phyloP scores from a whole-genome alignment of 2,113 vertebrate species.

The Phoxinus phoxinus region DNA sequence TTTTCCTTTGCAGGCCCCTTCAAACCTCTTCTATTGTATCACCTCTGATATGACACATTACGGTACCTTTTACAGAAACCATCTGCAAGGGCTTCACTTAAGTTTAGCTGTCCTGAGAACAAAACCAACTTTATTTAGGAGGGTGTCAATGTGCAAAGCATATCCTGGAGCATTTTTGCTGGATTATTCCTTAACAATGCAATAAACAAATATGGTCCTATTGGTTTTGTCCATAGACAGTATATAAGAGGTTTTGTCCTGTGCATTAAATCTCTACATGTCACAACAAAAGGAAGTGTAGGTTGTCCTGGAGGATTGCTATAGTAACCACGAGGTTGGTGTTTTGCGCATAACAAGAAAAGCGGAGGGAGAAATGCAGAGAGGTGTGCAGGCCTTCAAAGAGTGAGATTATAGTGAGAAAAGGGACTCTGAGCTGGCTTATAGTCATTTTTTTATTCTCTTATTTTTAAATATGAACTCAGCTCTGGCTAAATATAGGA shows the following conservation, averaged over 20 bases:
- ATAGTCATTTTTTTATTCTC: not conserved
- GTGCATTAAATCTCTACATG: conserved; percentile 22
- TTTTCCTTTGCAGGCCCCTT: not conserved
- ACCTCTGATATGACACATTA: not conserved
- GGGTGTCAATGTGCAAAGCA: not conserved
- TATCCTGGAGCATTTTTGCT: not conserved
- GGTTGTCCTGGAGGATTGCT: conserved; percentile 36
- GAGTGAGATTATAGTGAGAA: not conserved
- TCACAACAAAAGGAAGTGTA: conserved; percentile 26
- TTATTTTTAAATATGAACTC: not conserved
- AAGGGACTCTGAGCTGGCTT: not conserved
- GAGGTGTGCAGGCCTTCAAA: not conserved
- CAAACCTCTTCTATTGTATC: not conserved
- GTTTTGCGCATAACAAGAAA: conserved; percentile 33
- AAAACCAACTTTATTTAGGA: not conserved
- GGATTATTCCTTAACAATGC: not conserved
- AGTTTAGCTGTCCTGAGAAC: not conserved
- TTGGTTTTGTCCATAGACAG: conserved; percentile 37
- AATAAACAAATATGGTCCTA: not conserved
- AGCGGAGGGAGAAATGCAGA: not conserved
- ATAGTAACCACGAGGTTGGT: conserved; percentile 40
- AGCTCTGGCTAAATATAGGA: not conserved
- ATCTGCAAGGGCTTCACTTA: not conserved
- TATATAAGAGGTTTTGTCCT: conserved; percentile 37
- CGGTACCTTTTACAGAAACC: not conserved